Evolutionary conservation across 2,797 vertebrate species (phyloP).

Genomic region (Chaetophractus vellerosus): DNA sequence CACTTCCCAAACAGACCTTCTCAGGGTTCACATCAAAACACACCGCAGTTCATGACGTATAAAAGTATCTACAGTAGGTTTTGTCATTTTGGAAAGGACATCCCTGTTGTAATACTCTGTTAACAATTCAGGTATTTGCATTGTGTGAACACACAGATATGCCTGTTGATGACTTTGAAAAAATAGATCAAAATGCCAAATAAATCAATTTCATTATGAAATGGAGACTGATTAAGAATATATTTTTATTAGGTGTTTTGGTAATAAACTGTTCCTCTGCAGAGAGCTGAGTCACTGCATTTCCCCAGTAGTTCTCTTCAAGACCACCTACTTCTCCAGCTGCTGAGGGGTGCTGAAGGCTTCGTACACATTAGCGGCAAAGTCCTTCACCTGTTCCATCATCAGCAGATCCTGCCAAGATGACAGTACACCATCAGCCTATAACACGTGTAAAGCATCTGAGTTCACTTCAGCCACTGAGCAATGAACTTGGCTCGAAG

Average conservation of each 20-base stretch:
- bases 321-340: conserved; percentile 89
- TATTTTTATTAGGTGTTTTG: conserved; percentile 86
- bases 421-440: neutral
- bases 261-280: conserved; percentile 81
- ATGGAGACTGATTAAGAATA: conserved; percentile 85
- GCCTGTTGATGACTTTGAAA: conserved; percentile 71
- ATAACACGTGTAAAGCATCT: neutral
- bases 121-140: conserved; percentile 54
- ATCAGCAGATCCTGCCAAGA: conserved; percentile 94
- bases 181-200: conserved; percentile 83
- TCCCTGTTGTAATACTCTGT: conserved; percentile 1
- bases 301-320: conserved; percentile 57
- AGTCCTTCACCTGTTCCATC: conserved; percentile 98
- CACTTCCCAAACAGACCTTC: conserved; percentile 61
- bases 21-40: conserved; percentile 71
- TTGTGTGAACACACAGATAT: conserved; percentile 46
- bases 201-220: conserved; percentile 83
- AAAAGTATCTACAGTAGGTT: conserved; percentile 70
- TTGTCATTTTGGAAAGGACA: conserved; percentile 66
- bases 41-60: conserved; percentile 69
- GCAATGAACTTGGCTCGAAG: neutral
- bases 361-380: conserved; percentile 98
- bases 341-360: conserved; percentile 95
- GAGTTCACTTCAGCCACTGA: conserved; percentile 34
- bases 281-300: conserved; percentile 61